Base-by-base conservation (phyloP, 1,140 invertebrate genomes). In the Papilio xuthus region DNA sequence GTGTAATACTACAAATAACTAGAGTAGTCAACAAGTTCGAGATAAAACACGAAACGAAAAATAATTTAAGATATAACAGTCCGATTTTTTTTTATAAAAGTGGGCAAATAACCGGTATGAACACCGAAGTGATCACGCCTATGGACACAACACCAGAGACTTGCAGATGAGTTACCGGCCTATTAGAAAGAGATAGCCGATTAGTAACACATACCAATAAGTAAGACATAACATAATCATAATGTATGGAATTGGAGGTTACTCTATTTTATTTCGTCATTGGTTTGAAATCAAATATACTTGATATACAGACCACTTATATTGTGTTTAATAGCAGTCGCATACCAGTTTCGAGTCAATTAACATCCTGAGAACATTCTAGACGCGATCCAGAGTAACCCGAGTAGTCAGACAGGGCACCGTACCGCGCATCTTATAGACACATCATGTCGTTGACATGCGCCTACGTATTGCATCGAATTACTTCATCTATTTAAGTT, bases 331-430 rank as follows among this genome's bases (percentile, higher is more conserved):
- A 28, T 4, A 67, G 4, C 13, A 28, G 13, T 28, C 26, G 12
- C 10, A 67, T 28, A 28, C 12, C 60, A 67, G 60, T 67, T 67
- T 18, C 60, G 12, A 7, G 1, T 67, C 60, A 67, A 15, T 67
- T 32, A 67, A 67, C 60, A 28, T 32, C 60, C 60, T 67, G 60
- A 67, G 60, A 67, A 67, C 26, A 32, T 67, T 63, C 56, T 63
- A 67, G 60, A 67, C 60, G 20, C 20, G 4, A 23, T 67, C 60
- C 60, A 67, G 60, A 32, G 53, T 67, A 67, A 67, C 26, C 60
- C 56, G 56, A 67, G 23, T 7, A 53, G 18, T 53, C n/a, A 53
- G 44, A 53, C 60, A 26, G 60, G 60, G 26, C 26, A 67, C 12
- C 13, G 23, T 28, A 67, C 60, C 13, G 60, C 60, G 32, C 12